Evolutionary conservation across 53 echinoderm and acorn worm genomes (phyloP), one percentile per base, ranked within the genome.

Genomic region (Pentamera pediparva): DNA sequence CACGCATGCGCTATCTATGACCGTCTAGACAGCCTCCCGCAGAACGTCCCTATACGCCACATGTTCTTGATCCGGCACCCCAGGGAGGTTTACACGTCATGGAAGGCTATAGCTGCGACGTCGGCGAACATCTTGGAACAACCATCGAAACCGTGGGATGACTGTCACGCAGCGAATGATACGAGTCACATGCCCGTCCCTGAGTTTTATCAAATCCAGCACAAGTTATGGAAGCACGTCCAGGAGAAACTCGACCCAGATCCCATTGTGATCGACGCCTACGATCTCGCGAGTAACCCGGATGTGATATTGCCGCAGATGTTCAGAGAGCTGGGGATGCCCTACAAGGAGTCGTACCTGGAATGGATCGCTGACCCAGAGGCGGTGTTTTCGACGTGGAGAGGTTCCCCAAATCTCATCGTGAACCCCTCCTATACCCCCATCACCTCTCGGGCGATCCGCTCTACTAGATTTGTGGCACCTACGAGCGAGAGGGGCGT

Each of bases 61-160:
- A 32, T 20, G 25, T 57, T 57, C 58, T 57, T 57, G 58, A 57
- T 57, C 30, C 28, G 58, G 32, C 58, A 57, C 30, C 58, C 58
- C 18, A 27, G 13, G 58, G 58, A 57, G 21, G 28, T 28, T 4
- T 57, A 57, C 17, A 29, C 58, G 13, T 57, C 58, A 3, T 28
- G 28, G 4, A 57, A 57, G 29, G 13, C 28, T 17, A 13, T 57
- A 1, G n/a, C n/a, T n/a, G 32, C 21, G 29, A 57, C 30, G 5
- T 31, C 28, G 8, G 6, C 13, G 32, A 57, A 29, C 17, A 21
- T 52, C 52, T 6, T 52, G 6, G 29, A 57, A 29, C 32, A 31
- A 31, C 12, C 18, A 11, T 4, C 28, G 21, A 6, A 12, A 17
- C 30, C 58, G 3, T 57, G 58, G 58, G 58, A 57, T 28, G 58